Percentiles rank a stretch among this genome's conserved stretches.
These are phyloP conservation scores for Turritopsis dohrnii DNA, from an alignment of 30 jellyfish, hydroid and myxozoan genomes.

Conservation along the genomic window DNA sequence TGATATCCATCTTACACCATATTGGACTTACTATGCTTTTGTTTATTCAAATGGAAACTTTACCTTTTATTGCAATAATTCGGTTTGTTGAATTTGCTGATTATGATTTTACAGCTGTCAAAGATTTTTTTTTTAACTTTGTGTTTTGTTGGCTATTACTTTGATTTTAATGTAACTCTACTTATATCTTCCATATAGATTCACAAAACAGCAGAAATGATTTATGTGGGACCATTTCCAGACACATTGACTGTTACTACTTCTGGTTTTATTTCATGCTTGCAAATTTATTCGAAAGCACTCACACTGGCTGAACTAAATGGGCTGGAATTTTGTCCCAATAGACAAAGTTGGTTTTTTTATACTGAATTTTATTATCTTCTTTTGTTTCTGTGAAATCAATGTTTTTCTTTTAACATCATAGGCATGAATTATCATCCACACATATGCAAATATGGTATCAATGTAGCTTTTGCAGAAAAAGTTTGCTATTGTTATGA, in stretches of 20 bases:
- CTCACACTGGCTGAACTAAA: background rate
- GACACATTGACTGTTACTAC: background rate
- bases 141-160: too few species aligned
- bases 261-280: background rate
- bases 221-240: background rate
- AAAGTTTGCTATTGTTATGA: background rate
- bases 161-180: background rate
- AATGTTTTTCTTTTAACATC: background rate
- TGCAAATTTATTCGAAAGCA: background rate
- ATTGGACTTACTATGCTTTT: conserved; percentile 9
- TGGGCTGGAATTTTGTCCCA: background rate
- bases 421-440: background rate
- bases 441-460: background rate
- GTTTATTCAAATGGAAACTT: background rate
- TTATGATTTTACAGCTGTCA: too few species aligned
- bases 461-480: background rate
- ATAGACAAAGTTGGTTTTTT: background rate
- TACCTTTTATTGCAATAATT: background rate
- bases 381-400: background rate
- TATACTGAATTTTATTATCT: too few species aligned
- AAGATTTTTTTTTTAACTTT: too few species aligned
- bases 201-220: background rate
- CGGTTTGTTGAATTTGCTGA: background rate
- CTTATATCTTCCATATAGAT: background rate
- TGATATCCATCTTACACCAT: background rate